Percentiles rank a stretch among this genome's conserved stretches.
Conservation (phyloP, 2,113 vertebrate genomes). For the Hydropotes inermis region DNA sequence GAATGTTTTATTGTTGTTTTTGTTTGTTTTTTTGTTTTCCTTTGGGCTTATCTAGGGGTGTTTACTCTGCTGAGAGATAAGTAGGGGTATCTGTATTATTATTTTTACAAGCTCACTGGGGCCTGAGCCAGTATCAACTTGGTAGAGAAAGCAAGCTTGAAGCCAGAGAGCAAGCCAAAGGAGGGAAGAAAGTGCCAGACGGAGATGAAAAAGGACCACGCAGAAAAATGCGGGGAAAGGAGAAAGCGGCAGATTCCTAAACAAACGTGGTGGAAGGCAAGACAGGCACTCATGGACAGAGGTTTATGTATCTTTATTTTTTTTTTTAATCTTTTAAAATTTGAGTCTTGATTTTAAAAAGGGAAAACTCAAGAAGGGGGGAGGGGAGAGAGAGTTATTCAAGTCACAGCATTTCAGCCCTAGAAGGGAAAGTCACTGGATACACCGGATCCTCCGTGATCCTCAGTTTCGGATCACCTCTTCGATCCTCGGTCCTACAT, state of each 20-base stretch:
- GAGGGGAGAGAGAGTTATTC: not conserved
- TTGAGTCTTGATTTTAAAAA: not conserved
- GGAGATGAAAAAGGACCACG: not conserved
- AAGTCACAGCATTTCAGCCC: not conserved
- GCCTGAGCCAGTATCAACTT: slow-evolving; percentile 12
- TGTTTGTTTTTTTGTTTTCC: not conserved
- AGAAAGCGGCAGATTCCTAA: not conserved
- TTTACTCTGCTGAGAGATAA: slow-evolving; percentile 31
- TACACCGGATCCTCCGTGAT: not conserved
- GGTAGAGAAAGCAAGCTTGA: slow-evolving; percentile 45
- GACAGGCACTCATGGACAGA: not conserved
- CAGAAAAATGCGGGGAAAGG: not conserved
- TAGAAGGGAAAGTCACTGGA: not conserved
- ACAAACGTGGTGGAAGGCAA: not conserved
- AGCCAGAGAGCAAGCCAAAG: not conserved
- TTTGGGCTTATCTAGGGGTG: slow-evolving; percentile 37
- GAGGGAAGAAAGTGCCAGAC: not conserved
- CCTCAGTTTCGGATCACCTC: not conserved
- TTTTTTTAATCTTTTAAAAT: not conserved
- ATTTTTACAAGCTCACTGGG: slow-evolving; percentile 55
- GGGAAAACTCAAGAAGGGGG: not conserved
- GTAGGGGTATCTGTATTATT: slow-evolving; percentile 19
- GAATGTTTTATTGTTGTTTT: not conserved
- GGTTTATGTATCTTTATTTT: slow-evolving; percentile 3
- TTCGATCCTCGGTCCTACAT: not conserved